Percentiles rank a stretch among this genome's conserved stretches.
Conservation (phyloP, 1,140 invertebrate species). For the Anastatus disparis region DNA sequence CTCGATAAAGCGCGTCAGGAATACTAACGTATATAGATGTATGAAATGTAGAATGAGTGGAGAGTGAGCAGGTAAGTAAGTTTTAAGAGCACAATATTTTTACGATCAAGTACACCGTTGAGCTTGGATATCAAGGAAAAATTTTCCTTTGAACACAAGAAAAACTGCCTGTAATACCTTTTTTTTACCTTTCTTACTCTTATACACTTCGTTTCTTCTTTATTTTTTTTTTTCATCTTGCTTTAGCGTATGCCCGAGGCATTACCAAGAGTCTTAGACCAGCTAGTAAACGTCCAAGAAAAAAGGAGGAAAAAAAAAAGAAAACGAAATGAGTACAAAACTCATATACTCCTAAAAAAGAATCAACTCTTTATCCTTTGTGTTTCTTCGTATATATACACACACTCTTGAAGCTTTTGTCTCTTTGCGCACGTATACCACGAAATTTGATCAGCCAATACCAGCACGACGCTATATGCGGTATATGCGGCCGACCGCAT, state of each 20-base stretch:
- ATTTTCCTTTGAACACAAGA: conserved; percentile 14
- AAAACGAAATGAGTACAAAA: too few relatives aligned
- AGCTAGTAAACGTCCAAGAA: not conserved
- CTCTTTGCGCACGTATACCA: too few relatives aligned
- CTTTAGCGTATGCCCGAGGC: not conserved
- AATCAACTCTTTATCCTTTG: too few relatives aligned
- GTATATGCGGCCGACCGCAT: conserved; percentile 18
- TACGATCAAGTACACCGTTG: not conserved
- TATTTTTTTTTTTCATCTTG: too few relatives aligned
- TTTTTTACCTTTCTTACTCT: too few relatives aligned
- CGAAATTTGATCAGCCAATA: conserved; percentile 32
- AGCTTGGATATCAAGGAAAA: conserved; percentile 10
- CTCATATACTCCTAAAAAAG: not conserved
- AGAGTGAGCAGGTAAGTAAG: conserved; percentile 8
- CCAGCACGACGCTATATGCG: conserved; percentile 7
- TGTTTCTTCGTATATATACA: too few relatives aligned
- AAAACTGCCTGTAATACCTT: too few relatives aligned
- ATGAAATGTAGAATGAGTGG: too few relatives aligned
- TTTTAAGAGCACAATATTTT: conserved; percentile 24
- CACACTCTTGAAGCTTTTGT: too few relatives aligned
- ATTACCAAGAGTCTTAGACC: too few relatives aligned
- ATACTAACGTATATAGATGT: not conserved
- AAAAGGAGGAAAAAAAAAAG: not conserved
- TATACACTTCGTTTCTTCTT: too few relatives aligned
- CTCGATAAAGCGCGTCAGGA: too few relatives aligned